Evolutionary conservation across 1,140 invertebrate genomes (phyloP).

Genomic region (Chelonus insularis): DNA sequence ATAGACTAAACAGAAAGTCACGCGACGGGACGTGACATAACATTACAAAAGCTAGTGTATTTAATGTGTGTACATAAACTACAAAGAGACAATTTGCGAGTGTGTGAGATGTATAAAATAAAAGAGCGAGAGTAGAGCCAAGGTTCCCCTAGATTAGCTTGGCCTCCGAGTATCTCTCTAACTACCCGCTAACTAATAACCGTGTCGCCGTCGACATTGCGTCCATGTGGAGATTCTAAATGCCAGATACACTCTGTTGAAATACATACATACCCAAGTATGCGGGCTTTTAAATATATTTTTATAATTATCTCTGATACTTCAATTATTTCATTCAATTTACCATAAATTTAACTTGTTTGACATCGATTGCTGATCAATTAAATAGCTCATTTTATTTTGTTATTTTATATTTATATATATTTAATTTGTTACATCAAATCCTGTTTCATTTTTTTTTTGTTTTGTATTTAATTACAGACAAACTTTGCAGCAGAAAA

Average conservation of each 20-base stretch:
- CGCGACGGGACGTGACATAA: slow-evolving; percentile 20
- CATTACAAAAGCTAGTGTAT: neutral
- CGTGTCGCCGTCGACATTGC: slow-evolving; percentile 8
- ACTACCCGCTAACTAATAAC: slow-evolving; percentile 22
- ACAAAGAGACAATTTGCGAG: neutral
- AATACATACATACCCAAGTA: neutral
- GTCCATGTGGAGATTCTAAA: slow-evolving; percentile 12
- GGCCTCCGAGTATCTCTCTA: slow-evolving; percentile 10
- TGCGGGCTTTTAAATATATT: too few relatives aligned
- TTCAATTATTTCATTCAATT: too few relatives aligned
- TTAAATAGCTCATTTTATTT: too few relatives aligned
- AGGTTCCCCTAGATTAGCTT: slow-evolving; percentile 27
- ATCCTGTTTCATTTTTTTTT: too few relatives aligned
- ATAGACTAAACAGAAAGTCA: slow-evolving; percentile 7
- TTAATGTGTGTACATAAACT: neutral
- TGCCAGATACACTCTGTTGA: slow-evolving; percentile 23
- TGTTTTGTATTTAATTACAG: too few relatives aligned
- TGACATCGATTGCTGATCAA: too few relatives aligned
- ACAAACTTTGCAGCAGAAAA: too few relatives aligned
- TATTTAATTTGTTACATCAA: too few relatives aligned
- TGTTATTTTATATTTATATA: too few relatives aligned
- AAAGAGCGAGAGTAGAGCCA: neutral
- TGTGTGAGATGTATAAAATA: slow-evolving; percentile 1
- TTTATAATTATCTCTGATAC: too few relatives aligned
- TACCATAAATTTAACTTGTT: too few relatives aligned